A percentile compares a stretch with the other conserved stretches of the same genome.
These are phyloP conservation scores for Peromyscus maniculatus DNA, from an alignment of 2,113 vertebrate genomes.

Conservation along the genomic window DNA sequence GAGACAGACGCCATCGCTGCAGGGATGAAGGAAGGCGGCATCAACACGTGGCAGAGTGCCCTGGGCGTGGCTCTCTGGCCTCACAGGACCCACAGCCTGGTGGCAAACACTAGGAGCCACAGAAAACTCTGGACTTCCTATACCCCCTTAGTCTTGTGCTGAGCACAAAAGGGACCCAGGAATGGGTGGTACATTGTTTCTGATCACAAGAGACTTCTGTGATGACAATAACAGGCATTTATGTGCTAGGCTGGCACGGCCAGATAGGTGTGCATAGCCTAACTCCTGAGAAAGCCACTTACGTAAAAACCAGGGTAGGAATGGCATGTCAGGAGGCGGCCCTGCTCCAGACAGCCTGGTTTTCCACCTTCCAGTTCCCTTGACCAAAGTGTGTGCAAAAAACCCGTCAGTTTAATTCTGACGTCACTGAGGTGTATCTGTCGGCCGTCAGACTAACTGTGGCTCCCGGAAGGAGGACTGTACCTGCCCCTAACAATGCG, in stretches of 20 bases:
- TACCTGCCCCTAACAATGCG: neutral
- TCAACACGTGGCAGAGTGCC: accelerated
- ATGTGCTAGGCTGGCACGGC: neutral
- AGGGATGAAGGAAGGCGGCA: neutral
- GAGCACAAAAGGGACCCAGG: neutral
- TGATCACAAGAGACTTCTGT: neutral
- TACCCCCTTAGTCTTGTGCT: neutral
- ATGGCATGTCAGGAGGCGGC: neutral
- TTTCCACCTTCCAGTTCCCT: neutral
- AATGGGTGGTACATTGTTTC: neutral
- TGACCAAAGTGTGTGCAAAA: neutral
- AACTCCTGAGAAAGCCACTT: neutral
- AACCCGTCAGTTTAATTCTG: neutral
- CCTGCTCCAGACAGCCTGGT: neutral
- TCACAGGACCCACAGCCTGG: neutral
- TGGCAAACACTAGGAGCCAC: neutral
- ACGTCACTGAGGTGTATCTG: neutral
- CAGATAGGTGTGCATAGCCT: neutral
- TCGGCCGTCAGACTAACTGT: neutral
- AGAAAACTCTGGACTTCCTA: neutral
- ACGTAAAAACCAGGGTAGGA: neutral
- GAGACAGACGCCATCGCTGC: slow-evolving; percentile 73
- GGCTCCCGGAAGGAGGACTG: neutral
- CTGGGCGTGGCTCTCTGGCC: neutral
- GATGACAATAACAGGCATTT: neutral